Conservation (phyloP, 2,888 invertebrate species). For the Bruchidius siliquastri region DNA sequence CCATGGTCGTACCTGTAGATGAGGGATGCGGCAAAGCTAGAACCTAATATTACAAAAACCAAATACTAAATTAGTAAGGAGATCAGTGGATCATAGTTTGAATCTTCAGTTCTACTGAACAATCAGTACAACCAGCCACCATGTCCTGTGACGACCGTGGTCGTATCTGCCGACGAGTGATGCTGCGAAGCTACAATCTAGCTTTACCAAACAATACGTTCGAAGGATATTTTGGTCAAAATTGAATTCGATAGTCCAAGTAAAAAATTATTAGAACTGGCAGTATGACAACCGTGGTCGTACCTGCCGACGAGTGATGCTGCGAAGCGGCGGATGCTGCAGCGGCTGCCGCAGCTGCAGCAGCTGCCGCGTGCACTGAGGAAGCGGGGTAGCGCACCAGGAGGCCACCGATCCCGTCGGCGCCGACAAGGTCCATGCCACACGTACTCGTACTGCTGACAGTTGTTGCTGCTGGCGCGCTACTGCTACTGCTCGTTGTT, state of each 20-base stretch:
- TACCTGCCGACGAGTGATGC: slow-evolving; percentile 37
- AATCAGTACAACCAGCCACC: slow-evolving; percentile 1
- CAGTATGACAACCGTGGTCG: slow-evolving; percentile 44
- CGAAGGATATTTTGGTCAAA: no score
- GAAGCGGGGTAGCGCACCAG: slow-evolving; percentile 1
- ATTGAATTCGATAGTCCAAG: no score
- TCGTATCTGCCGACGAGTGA: no score
- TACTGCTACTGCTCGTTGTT: not conserved
- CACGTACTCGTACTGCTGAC: not conserved
- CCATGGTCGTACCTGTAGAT: no score
- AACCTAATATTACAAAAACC: no score
- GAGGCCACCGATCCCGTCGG: not conserved
- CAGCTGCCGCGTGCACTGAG: not conserved
- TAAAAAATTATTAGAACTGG: not conserved
- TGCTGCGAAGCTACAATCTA: no score
- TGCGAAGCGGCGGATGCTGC: slow-evolving; percentile 34
- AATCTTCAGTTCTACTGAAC: no score
- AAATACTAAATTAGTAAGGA: no score
- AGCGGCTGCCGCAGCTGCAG: slow-evolving; percentile 23
- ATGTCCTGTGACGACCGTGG: slow-evolving; percentile 48
- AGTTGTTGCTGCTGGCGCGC: not conserved
- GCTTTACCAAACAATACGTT: no score
- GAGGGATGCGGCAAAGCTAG: no score
- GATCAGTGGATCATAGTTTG: no score
- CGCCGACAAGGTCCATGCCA: slow-evolving; percentile 1